Evolutionary conservation across 2,888 invertebrate genomes (phyloP), one percentile per base, ranked within the genome.

Genomic region (Tanypteryx hageni): DNA sequence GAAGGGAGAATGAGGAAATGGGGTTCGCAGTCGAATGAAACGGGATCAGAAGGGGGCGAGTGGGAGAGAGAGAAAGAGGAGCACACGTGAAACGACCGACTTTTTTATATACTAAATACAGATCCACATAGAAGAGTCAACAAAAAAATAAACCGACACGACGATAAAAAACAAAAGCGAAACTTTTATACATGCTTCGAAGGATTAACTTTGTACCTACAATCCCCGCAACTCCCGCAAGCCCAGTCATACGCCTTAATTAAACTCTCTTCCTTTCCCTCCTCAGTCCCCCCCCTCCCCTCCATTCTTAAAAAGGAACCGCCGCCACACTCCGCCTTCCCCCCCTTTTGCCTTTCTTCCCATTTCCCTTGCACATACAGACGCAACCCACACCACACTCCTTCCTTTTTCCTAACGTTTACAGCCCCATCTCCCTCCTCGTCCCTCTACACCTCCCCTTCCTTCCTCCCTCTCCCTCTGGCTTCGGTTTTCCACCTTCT

Each of bases 161-260:
- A 31, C 31, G 61, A 59, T 16, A 31, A 44, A 89, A 89, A 89
- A 89, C 89, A 89, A 89, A 89, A 89, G 83, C 16, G 89, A 68
- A 89, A 89, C 89, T 89, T 89, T 89, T 89, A 89, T 89, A 64
- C 57, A 61, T 61, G 86, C 61, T 64, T 31, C 86, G 86, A 86
- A 86, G 86, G 89, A 61, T 89, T 89, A 89, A 89, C 89, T 89
- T 89, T 89, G 89, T 68, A 68, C 68, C 61, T 68, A 68, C 89
- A 89, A 89, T 64, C 89, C 89, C 89, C 64, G 64, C 89, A 68
- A n/a, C 89, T 44, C 89, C 89, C 89, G 89, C 89, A 89, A 89
- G 64, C 64, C 89, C 89, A 89, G 89, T 89, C 89, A 89, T 89
- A 89, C 64, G 68, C 89, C 89, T 89, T 89, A 89, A 89, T 89